Percentiles rank a stretch among this genome's conserved stretches.
Evolutionary conservation across 2,888 invertebrate genomes (phyloP).

Genomic region (Emmelina monodactyla): DNA sequence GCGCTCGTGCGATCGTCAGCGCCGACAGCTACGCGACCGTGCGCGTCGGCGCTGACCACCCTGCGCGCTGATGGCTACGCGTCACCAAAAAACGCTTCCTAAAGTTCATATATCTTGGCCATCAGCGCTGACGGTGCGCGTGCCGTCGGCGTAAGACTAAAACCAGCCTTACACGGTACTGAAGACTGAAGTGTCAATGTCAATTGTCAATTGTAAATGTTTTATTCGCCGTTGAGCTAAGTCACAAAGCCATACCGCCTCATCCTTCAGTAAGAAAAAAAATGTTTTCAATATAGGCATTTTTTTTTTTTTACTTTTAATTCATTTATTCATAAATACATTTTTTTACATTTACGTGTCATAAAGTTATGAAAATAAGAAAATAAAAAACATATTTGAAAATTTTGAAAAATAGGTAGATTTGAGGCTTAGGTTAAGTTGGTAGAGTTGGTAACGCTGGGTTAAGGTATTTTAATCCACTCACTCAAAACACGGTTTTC

Average conservation of each 20-base stretch:
- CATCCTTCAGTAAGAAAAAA: not conserved
- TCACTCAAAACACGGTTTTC: no score
- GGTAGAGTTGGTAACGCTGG: slow-evolving; percentile 1
- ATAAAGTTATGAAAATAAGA: slow-evolving; percentile 1
- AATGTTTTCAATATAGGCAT: not conserved
- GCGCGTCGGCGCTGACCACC: no score
- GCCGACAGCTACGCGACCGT: no score
- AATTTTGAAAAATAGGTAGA: not conserved
- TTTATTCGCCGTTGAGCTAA: not conserved
- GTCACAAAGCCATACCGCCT: not conserved
- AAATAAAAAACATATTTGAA: not conserved
- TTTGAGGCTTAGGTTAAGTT: slow-evolving; percentile 2
- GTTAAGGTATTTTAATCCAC: no score
- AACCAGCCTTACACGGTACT: not conserved
- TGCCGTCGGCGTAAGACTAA: no score
- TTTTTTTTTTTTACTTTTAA: not conserved
- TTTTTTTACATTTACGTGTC: slow-evolving; percentile 1
- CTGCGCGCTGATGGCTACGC: no score
- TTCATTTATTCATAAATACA: not conserved
- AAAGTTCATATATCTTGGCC: no score
- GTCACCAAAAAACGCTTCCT: no score
- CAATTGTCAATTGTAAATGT: not conserved
- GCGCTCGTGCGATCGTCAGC: no score
- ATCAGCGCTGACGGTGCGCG: no score
- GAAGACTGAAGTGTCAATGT: not conserved